Evolutionary conservation across 2,888 invertebrate genomes (phyloP), one percentile per base, ranked within the genome.

Genomic region (Troides helena): DNA sequence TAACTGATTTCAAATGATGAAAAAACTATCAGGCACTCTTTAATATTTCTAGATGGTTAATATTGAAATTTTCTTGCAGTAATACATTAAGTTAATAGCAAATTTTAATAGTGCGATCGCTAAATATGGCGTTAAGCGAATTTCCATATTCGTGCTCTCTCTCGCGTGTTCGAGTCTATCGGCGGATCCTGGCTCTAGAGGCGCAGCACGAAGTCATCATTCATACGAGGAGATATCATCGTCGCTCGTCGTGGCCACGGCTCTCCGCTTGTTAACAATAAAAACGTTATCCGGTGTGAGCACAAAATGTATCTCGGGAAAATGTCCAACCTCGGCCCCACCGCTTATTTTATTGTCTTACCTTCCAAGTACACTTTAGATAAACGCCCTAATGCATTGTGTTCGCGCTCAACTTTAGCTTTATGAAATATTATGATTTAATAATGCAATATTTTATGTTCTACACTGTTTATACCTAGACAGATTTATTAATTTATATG

Each of bases 171-270:
- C 82, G 83, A 82, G 87, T 85, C 86, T 87, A 88, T 87, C 85
- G 82, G 76, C 78, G 74, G 77, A 78, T 81, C 80, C 85, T 86
- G 85, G 86, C 89, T 88, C 87, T 85, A 88, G 85, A 87, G 88
- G 87, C 88, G 81, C 80, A 84, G 91, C 92, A 92, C 92, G 92
- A 92, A 92, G 90, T 90, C 91, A 92, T 92, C 92, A 91, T 92
- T 92, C 92, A 92, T 92, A 91, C 86, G 85, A 85, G 83, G 77
- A 88, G 92, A 92, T 92, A 92, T 90, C 91, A 92, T 92, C 92
- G 88, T 87, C 82, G 86, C 87, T 86, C 85, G 83, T 84, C 87
- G 86, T 88, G 87, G 86, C 86, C 85, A 85, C 84, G 87, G 87
- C 84, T 85, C 79, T 79, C 81, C 81, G 86, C 92, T 90, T 91